Conservation (phyloP, 2,113 vertebrate genomes). For the Muntiacus reevesi region DNA sequence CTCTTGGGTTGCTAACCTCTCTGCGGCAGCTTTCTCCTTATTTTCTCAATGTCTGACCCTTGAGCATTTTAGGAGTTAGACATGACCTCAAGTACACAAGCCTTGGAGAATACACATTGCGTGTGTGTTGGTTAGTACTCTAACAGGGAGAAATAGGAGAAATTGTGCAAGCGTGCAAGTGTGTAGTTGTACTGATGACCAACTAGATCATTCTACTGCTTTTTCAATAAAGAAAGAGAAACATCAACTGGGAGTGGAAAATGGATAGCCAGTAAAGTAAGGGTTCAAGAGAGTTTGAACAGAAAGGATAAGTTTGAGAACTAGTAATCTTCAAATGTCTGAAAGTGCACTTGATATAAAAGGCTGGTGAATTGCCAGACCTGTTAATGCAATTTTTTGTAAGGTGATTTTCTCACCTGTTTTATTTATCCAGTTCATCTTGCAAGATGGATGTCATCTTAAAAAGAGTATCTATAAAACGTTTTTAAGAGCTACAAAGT, state of each 20-base stretch:
- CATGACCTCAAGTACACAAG: background rate
- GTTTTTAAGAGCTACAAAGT: background rate
- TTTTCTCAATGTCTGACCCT: background rate
- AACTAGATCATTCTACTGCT: fast-evolving
- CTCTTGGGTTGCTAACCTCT: background rate
- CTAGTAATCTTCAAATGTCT: background rate
- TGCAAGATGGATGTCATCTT: background rate
- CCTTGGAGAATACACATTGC: fast-evolving
- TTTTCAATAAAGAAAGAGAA: too few relatives aligned
- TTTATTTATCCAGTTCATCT: background rate
- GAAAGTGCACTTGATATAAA: background rate
- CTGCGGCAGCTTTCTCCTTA: background rate
- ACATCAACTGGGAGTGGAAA: fast-evolving
- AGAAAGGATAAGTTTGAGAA: background rate
- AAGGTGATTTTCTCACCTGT: background rate
- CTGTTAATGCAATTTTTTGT: fast-evolving
- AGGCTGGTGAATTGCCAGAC: background rate
- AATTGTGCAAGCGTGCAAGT: fast-evolving
- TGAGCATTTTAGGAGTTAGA: background rate
- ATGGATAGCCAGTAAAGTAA: fast-evolving
- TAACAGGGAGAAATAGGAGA: fast-evolving
- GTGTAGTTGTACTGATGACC: fast-evolving
- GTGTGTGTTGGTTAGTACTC: fast-evolving
- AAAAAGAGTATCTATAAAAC: background rate
- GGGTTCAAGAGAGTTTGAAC: background rate